Evolutionary conservation across 1,140 invertebrate species (phyloP).

Genomic region (Chlorops oryzae): DNA sequence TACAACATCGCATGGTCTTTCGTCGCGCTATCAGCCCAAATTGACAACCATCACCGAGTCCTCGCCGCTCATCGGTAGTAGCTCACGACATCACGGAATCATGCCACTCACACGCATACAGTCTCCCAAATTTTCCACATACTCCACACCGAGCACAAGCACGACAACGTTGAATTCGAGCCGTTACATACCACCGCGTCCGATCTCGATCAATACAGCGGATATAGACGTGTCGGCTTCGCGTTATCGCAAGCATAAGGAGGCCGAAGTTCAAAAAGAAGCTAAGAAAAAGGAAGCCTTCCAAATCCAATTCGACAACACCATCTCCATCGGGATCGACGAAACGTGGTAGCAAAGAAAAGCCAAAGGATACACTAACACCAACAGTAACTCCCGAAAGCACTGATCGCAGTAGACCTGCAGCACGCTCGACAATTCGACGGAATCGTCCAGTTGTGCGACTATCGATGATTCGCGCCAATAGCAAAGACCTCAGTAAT

Average conservation of each 20-base stretch:
- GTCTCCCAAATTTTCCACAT: slow-evolving; percentile 46
- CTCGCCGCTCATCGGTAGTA: slow-evolving; percentile 27
- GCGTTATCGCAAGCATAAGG: slow-evolving; percentile 52
- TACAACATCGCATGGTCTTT: slow-evolving; percentile 30
- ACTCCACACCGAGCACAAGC: slow-evolving; percentile 18
- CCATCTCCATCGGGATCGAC: background rate
- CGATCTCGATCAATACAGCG: slow-evolving; percentile 68
- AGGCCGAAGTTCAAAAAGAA: slow-evolving; percentile 22
- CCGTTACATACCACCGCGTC: slow-evolving; percentile 52
- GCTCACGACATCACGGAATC: slow-evolving; percentile 26
- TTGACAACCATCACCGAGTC: slow-evolving; percentile 67
- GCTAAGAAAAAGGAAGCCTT: slow-evolving; percentile 21
- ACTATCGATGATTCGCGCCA: slow-evolving; percentile 57
- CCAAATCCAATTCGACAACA: slow-evolving; percentile 30
- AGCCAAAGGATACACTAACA: slow-evolving; percentile 5
- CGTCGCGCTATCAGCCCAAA: slow-evolving; percentile 61
- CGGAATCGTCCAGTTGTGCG: slow-evolving; percentile 65
- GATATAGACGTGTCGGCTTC: slow-evolving; percentile 72
- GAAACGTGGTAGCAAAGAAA: background rate
- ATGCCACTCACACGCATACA: slow-evolving; percentile 47
- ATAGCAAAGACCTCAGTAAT: slow-evolving; percentile 49
- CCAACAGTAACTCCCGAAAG: background rate
- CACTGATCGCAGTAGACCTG: slow-evolving; percentile 6
- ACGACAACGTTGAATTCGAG: slow-evolving; percentile 30
- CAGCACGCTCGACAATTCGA: slow-evolving; percentile 55